Conservation (phyloP, 2,113 vertebrate species). For the Silurus asotus region DNA sequence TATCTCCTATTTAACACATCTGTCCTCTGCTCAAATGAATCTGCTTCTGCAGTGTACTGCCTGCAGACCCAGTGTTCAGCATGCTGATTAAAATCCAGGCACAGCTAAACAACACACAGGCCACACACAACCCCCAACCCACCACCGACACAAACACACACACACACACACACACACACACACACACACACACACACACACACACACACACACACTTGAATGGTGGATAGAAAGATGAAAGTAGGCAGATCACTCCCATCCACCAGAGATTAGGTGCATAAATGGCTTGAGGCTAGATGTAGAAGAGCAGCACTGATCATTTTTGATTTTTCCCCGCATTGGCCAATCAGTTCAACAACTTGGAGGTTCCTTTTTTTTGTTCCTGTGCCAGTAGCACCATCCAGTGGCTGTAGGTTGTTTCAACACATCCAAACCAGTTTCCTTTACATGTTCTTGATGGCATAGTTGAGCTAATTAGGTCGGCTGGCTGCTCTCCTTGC, state of each 20-base stretch:
- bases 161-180: constrained; percentile 18
- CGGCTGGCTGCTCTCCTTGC: constrained; percentile 26
- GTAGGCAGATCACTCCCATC: constrained; percentile 45
- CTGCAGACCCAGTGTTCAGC: constrained; percentile 37
- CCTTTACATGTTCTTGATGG: constrained; percentile 6
- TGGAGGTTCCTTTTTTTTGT: neutral
- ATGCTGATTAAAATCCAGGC: constrained; percentile 44
- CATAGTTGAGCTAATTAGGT: constrained; percentile 46
- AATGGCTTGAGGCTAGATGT: constrained; percentile 38
- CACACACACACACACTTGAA: constrained; percentile 30
- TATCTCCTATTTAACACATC: constrained; percentile 49
- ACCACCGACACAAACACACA: constrained; percentile 13
- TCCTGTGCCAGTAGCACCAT: constrained; percentile 48
- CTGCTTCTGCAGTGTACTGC: constrained; percentile 39
- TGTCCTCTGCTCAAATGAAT: constrained; percentile 37
- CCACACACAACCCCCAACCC: constrained; percentile 1
- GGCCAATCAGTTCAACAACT: neutral
- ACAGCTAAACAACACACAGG: constrained; percentile 18
- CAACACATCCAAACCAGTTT: neutral
- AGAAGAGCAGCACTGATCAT: constrained; percentile 21
- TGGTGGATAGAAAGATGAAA: constrained; percentile 36
- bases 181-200: constrained; percentile 21
- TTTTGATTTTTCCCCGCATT: constrained; percentile 2
- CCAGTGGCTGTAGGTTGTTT: constrained; percentile 37
- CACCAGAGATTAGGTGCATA: constrained; percentile 31